A percentile compares a stretch with the other conserved stretches of the same genome.
Evolutionary conservation across 2,888 invertebrate genomes (phyloP).

Genomic region (Deroplatys truncata): DNA sequence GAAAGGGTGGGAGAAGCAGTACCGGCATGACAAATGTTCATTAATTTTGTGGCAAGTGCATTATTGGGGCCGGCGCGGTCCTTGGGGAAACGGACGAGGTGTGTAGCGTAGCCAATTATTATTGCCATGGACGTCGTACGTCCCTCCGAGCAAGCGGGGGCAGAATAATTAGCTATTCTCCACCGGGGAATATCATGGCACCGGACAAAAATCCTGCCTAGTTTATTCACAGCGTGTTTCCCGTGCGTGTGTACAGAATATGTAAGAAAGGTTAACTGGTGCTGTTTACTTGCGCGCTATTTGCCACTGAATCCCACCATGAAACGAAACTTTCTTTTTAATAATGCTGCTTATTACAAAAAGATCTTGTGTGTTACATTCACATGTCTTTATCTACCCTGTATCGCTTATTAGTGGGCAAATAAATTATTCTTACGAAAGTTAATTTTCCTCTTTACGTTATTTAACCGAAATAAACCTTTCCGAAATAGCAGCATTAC

Average conservation of each 20-base stretch:
- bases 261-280: background rate
- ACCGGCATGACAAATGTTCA: conserved; percentile 11
- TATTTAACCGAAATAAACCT: too few species aligned
- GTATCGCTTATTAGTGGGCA: too few species aligned
- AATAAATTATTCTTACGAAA: too few species aligned
- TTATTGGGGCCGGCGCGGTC: background rate
- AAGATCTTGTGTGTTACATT: too few species aligned
- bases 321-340: too few species aligned
- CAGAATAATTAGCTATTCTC: background rate
- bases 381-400: too few species aligned
- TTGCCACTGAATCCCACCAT: background rate
- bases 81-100: background rate
- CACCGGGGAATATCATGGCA: background rate
- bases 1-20: background rate
- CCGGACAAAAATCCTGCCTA: background rate
- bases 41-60: conserved; percentile 17
- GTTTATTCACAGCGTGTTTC: background rate
- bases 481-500: too few species aligned
- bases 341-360: too few species aligned
- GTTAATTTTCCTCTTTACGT: too few species aligned
- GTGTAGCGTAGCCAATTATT: conserved; percentile 13
- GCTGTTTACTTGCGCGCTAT: background rate
- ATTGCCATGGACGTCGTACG: background rate
- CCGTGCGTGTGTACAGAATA: background rate
- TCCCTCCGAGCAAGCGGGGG: background rate